phyloP scores from a whole-genome alignment of 1,140 invertebrate species.

The Eufriesea mexicana region DNA sequence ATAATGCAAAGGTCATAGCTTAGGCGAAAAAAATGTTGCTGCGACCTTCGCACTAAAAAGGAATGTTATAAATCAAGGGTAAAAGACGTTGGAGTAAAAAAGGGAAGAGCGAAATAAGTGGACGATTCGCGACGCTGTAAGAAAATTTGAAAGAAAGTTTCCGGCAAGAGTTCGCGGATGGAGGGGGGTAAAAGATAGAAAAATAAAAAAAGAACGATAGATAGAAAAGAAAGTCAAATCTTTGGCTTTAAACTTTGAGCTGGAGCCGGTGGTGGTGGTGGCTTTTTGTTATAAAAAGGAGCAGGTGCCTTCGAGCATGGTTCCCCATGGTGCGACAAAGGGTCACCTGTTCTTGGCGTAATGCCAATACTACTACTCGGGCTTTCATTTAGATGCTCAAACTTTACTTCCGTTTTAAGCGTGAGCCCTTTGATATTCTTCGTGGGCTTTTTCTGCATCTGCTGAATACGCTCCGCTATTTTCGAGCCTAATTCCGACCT shows the following conservation, averaged over 20 bases:
- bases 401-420: constrained; percentile 74
- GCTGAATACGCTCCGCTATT: constrained; percentile 71
- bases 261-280: constrained; percentile 77
- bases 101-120: not conserved
- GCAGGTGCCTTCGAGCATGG: constrained; percentile 45
- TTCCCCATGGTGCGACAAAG: constrained; percentile 39
- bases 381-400: constrained; percentile 71
- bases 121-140: not conserved
- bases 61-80: too few relatives aligned
- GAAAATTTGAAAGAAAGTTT: not conserved
- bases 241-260: constrained; percentile 76
- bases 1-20: constrained; percentile 65
- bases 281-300: constrained; percentile 79
- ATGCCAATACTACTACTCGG: constrained; percentile 50
- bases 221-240: constrained; percentile 33
- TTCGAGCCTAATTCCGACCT: constrained; percentile 66
- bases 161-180: too few relatives aligned
- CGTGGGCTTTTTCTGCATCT: constrained; percentile 64
- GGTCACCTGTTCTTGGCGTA: constrained; percentile 68
- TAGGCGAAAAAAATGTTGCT: not conserved
- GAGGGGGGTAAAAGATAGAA: not conserved
- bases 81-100: not conserved
- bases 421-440: constrained; percentile 81
- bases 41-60: constrained; percentile 59
- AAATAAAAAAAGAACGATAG: not conserved